Conservation (phyloP, 2,888 invertebrate species). For the Limenitis camilla region DNA sequence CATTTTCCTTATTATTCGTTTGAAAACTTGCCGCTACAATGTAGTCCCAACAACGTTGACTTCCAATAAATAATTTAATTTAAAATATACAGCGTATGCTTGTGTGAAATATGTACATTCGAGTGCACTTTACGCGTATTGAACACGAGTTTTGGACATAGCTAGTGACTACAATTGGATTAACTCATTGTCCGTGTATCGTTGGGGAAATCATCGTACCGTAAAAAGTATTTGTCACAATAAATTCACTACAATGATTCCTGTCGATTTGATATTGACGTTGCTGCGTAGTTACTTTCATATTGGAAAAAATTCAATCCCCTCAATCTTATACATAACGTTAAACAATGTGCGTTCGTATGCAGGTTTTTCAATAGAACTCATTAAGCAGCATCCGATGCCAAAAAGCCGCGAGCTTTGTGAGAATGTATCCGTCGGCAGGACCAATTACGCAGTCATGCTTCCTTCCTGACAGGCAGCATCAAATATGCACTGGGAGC, state of each 20-base stretch:
- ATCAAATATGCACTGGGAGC: conserved; percentile 57
- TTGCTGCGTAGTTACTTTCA: conserved; percentile 1
- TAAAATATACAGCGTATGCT: conserved; percentile 10
- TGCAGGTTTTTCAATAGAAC: conserved; percentile 31
- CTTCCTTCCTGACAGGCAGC: conserved; percentile 56
- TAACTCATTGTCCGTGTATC: conserved; percentile 45
- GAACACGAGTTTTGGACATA: conserved; percentile 50
- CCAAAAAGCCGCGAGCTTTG: conserved; percentile 34
- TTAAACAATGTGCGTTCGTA: conserved; percentile 3
- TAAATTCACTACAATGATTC: conserved; percentile 20
- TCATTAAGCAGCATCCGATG: conserved; percentile 37
- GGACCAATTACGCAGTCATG: conserved; percentile 50
- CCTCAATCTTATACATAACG: conserved; percentile 3
- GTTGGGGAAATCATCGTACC: conserved; percentile 31
- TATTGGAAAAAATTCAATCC: conserved; percentile 5
- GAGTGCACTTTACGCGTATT: conserved; percentile 56
- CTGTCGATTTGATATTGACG: conserved; percentile 7
- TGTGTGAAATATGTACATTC: conserved; percentile 34
- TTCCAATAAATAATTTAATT: conserved; percentile 8
- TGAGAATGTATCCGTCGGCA: conserved; percentile 42
- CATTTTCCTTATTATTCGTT: conserved; percentile 19
- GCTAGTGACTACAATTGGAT: conserved; percentile 50
- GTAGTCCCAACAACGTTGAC: not conserved
- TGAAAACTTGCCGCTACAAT: conserved; percentile 30
- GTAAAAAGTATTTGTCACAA: conserved; percentile 24